Conservation (phyloP, 2,797 vertebrate species). For the Melanotaenia nigrans region DNA sequence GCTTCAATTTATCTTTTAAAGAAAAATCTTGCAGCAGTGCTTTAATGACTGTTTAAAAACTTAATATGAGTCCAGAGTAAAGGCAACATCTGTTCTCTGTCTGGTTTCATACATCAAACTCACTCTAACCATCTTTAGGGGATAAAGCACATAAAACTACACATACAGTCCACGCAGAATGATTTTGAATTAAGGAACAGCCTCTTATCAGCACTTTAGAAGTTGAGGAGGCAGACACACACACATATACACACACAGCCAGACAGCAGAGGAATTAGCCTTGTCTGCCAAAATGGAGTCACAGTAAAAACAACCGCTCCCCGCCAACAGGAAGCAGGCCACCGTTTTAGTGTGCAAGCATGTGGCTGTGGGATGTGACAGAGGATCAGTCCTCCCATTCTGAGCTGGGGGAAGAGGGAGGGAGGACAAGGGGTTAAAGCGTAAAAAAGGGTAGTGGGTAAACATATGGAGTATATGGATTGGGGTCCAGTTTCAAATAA, state of each 20-base stretch:
- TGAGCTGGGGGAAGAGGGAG: constrained; percentile 38
- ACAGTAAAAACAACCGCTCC: constrained; percentile 73
- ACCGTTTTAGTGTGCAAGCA: constrained; percentile 54
- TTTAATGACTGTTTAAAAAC: constrained; percentile 3
- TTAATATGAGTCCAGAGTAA: not conserved
- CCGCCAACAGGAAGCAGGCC: constrained; percentile 74
- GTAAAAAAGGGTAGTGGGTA: constrained; percentile 25
- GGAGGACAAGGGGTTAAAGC: constrained; percentile 14
- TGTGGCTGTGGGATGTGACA: constrained; percentile 57
- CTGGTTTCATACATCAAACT: constrained; percentile 19
- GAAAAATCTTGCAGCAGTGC: not conserved
- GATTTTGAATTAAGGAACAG: constrained; percentile 20
- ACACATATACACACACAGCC: constrained; percentile 29
- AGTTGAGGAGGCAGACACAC: constrained; percentile 30
- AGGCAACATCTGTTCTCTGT: constrained; percentile 1
- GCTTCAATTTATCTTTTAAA: not conserved
- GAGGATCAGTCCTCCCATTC: constrained; percentile 49
- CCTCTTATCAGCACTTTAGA: constrained; percentile 22
- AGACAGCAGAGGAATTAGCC: constrained; percentile 73
- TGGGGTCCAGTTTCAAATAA: constrained; percentile 10
- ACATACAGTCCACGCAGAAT: constrained; percentile 27
- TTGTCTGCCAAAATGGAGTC: constrained; percentile 71
- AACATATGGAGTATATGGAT: constrained; percentile 28
- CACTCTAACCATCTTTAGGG: not conserved
- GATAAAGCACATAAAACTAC: constrained; percentile 19